phyloP scores from a whole-genome alignment of 2,797 vertebrate genomes.

The Sebastiscus albofasciatus region DNA sequence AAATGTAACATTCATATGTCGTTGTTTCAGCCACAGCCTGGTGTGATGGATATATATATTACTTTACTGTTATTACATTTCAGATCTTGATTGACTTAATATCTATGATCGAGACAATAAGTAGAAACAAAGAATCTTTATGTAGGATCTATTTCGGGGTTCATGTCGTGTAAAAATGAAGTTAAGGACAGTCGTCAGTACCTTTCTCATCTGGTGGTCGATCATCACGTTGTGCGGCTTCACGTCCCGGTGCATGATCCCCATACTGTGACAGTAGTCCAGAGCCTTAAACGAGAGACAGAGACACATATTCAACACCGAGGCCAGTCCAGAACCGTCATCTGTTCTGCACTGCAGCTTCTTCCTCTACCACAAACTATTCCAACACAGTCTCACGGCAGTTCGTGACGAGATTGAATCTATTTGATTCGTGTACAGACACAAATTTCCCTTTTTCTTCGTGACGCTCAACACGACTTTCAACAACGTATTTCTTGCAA shows the following conservation, averaged over 20 bases:
- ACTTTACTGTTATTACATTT: neutral
- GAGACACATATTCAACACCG: neutral
- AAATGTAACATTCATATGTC: neutral
- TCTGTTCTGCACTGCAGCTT: neutral
- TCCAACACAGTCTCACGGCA: no score
- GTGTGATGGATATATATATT: neutral
- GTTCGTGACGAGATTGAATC: no score
- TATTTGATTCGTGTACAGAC: no score
- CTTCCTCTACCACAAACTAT: neutral
- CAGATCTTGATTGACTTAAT: neutral
- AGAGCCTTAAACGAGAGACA: conserved; percentile 84
- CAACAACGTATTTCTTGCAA: no score
- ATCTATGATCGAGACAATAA: neutral
- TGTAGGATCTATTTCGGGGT: no score
- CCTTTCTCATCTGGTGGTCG: conserved; percentile 97
- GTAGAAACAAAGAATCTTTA: neutral
- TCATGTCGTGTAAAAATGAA: neutral
- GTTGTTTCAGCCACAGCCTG: no score
- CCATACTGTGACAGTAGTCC: conserved; percentile 98
- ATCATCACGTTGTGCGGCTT: conserved; percentile 98
- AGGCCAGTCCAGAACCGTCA: neutral
- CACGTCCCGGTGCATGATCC: conserved; percentile 96
- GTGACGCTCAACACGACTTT: no score
- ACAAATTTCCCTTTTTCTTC: no score
- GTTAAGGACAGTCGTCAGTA: neutral